Evolutionary conservation across 2,888 invertebrate genomes (phyloP).

Genomic region (Antitype chi): DNA sequence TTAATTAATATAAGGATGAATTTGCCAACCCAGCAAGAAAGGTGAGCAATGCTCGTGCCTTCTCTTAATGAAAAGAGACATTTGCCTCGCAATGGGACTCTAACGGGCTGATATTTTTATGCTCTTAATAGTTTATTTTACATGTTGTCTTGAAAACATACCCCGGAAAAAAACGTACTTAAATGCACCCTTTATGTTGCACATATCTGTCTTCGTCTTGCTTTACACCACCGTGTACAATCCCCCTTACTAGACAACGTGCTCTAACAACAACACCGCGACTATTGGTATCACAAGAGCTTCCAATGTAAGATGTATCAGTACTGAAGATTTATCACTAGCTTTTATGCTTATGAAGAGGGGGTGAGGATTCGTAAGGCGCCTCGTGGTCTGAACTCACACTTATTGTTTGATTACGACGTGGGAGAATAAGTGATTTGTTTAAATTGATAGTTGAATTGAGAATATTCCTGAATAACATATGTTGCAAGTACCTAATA

Average conservation of each 20-base stretch:
- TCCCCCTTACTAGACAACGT: slow-evolving; percentile 48
- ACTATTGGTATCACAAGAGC: slow-evolving; percentile 61
- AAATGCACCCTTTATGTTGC: background rate
- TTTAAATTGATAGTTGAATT: background rate
- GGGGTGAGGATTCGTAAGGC: slow-evolving; percentile 37
- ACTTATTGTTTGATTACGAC: slow-evolving; percentile 35
- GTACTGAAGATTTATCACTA: slow-evolving; percentile 61
- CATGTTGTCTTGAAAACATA: background rate
- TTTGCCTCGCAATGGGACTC: background rate
- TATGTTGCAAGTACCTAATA: background rate
- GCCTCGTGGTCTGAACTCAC: slow-evolving; percentile 35
- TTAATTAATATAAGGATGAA: background rate
- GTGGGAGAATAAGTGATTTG: background rate
- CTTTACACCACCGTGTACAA: slow-evolving; percentile 29
- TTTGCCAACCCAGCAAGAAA: background rate
- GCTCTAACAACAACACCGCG: slow-evolving; percentile 57
- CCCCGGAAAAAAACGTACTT: background rate
- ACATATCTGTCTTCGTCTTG: background rate
- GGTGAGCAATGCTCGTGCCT: background rate
- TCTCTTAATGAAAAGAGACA: background rate
- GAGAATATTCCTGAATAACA: background rate
- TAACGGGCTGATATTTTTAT: background rate
- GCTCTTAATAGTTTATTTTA: background rate
- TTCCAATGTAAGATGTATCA: slow-evolving; percentile 57
- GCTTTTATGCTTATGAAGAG: slow-evolving; percentile 60